Evolutionary conservation across 2,888 invertebrate genomes (phyloP).

Genomic region (Horisme vitalbata): DNA sequence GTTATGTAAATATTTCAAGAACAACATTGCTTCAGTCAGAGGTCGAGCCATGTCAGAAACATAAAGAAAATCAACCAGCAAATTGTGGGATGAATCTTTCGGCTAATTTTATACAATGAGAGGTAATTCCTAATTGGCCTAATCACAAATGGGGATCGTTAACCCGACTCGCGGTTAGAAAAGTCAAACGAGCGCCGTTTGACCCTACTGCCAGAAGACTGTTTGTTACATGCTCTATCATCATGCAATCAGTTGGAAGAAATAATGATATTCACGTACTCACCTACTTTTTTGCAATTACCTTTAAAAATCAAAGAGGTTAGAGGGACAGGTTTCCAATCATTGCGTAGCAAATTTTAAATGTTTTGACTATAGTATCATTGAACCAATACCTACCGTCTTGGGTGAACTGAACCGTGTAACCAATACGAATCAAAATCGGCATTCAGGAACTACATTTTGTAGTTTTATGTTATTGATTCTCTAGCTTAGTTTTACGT

Average conservation of each 20-base stretch:
- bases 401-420: slow-evolving; percentile 20
- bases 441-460: slow-evolving; percentile 9
- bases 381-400: slow-evolving; percentile 24
- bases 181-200: slow-evolving; percentile 39
- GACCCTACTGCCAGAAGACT: slow-evolving; percentile 37
- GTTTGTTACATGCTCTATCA: slow-evolving; percentile 33
- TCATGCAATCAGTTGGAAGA: slow-evolving; percentile 31
- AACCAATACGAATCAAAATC: slow-evolving; percentile 16
- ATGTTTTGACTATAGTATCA: slow-evolving; percentile 25
- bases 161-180: slow-evolving; percentile 37
- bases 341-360: slow-evolving; percentile 21
- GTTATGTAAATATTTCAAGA: slow-evolving; percentile 35
- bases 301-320: slow-evolving; percentile 25
- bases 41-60: slow-evolving; percentile 31
- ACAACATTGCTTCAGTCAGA: slow-evolving; percentile 14
- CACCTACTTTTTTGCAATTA: slow-evolving; percentile 25
- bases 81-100: slow-evolving; percentile 19
- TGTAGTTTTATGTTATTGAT: slow-evolving; percentile 17
- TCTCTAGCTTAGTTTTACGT: slow-evolving; percentile 17
- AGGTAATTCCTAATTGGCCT: slow-evolving; percentile 40
- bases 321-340: slow-evolving; percentile 28
- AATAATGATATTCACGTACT: slow-evolving; percentile 30
- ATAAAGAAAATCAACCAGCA: slow-evolving; percentile 23
- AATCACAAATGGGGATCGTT: slow-evolving; percentile 43
- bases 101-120: slow-evolving; percentile 33